Percentiles rank a stretch among this genome's conserved stretches.
These are phyloP conservation scores for Tylochromis polylepis DNA, from an alignment of 2,113 vertebrate genomes.

Conservation along the genomic window DNA sequence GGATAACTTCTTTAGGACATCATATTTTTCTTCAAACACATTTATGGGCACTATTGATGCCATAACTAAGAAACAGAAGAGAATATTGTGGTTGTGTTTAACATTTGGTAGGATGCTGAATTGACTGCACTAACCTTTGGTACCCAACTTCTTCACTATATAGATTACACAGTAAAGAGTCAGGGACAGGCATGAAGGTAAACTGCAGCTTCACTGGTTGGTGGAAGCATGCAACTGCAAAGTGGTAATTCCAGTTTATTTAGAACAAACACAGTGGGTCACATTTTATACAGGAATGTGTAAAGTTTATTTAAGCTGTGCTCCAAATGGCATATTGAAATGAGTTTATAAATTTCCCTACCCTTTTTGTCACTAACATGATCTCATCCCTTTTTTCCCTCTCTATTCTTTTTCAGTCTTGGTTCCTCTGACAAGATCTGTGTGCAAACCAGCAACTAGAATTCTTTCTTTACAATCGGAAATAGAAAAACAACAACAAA, in stretches of 20 bases:
- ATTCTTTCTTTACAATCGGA: conserved; percentile 74
- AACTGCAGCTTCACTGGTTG: not conserved
- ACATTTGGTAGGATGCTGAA: not conserved
- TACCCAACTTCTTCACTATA: not conserved
- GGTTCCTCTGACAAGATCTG: conserved; percentile 92
- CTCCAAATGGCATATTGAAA: not conserved
- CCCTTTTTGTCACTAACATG: not conserved
- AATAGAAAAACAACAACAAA: conserved; percentile 55
- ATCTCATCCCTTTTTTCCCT: not conserved
- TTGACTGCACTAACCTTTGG: not conserved
- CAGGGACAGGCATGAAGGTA: not conserved
- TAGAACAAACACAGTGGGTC: not conserved
- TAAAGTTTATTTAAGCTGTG: not conserved
- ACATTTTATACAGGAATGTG: not conserved
- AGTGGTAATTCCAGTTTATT: not conserved
- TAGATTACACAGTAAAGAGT: not conserved
- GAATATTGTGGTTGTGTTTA: not conserved
- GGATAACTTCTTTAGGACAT: not conserved
- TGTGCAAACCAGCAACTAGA: conserved; percentile 77
- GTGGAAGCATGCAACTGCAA: not conserved
- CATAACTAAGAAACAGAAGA: not conserved
- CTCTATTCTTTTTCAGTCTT: conserved; percentile 77
- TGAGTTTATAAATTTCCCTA: not conserved
- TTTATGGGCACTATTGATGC: not conserved
- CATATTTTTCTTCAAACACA: not conserved